Evolutionary conservation across 2,797 vertebrate species (phyloP).

Genomic region (Cynodonichthys magdalenae): DNA sequence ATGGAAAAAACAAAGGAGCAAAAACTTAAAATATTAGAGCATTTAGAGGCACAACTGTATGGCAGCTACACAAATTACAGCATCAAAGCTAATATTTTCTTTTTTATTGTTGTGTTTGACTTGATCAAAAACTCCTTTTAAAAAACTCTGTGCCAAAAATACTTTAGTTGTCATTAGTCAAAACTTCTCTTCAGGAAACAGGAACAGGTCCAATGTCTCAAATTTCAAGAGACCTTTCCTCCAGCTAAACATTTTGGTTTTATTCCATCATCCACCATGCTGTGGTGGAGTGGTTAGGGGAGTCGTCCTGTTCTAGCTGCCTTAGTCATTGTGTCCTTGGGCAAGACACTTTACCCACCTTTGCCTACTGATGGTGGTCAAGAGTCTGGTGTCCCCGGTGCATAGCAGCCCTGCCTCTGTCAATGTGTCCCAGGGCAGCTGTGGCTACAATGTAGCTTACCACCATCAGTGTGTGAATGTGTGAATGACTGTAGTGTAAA

Average conservation of each 20-base stretch:
- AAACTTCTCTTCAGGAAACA: background rate
- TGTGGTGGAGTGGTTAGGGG: too few species aligned
- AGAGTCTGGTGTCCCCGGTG: too few species aligned
- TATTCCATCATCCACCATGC: background rate
- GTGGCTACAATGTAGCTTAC: too few species aligned
- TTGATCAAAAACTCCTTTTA: background rate
- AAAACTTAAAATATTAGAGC: background rate
- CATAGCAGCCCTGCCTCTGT: too few species aligned
- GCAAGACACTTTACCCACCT: too few species aligned
- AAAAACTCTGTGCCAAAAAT: conserved; percentile 62
- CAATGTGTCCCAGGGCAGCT: too few species aligned
- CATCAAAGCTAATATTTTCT: background rate
- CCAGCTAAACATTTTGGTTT: conserved; percentile 1
- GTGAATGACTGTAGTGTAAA: too few species aligned
- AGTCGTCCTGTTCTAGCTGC: too few species aligned
- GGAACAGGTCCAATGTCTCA: background rate
- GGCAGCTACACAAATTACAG: conserved; percentile 28
- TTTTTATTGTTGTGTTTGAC: conserved; percentile 2
- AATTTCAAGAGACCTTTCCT: conserved; percentile 1
- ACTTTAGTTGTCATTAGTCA: background rate
- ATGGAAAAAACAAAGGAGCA: background rate
- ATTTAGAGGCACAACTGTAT: conserved; percentile 11
- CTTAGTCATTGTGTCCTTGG: too few species aligned
- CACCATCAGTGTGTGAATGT: too few species aligned
- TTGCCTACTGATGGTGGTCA: too few species aligned